Percentiles rank a stretch among this genome's conserved stretches.
Evolutionary conservation across 2,888 invertebrate genomes (phyloP).

Genomic region (Tridacna crocea): DNA sequence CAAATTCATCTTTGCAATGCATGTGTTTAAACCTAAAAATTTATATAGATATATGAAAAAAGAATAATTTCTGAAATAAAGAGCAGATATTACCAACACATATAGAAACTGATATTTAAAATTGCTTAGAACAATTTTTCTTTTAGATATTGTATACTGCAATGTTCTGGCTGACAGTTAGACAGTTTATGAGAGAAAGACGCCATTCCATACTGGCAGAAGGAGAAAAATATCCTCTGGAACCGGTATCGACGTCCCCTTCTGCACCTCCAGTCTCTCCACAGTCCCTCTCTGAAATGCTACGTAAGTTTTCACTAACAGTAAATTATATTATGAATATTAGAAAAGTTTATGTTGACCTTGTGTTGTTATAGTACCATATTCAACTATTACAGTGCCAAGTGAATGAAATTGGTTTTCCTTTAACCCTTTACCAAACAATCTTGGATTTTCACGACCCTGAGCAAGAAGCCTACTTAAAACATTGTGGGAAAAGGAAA

Average conservation of each 20-base stretch:
- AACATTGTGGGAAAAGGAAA: no score
- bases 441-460: no score
- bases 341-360: not conserved
- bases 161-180: slow-evolving; percentile 97
- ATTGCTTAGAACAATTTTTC: no score
- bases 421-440: no score
- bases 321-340: not conserved
- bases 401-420: no score
- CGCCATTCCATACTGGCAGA: slow-evolving; percentile 38
- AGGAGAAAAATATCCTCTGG: slow-evolving; percentile 72
- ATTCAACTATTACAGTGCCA: not conserved
- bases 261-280: slow-evolving; percentile 27
- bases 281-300: slow-evolving; percentile 53
- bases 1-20: no score
- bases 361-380: not conserved
- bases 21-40: no score
- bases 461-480: no score
- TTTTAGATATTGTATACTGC: slow-evolving; percentile 91
- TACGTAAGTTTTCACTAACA: slow-evolving; percentile 34
- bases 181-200: slow-evolving; percentile 89
- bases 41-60: no score
- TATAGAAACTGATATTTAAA: no score
- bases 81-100: no score
- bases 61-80: no score
- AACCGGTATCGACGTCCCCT: slow-evolving; percentile 56